These are phyloP conservation scores for Pantherophis vulpinus DNA, from an alignment of 2,797 vertebrate genomes.

Conservation along the genomic window DNA sequence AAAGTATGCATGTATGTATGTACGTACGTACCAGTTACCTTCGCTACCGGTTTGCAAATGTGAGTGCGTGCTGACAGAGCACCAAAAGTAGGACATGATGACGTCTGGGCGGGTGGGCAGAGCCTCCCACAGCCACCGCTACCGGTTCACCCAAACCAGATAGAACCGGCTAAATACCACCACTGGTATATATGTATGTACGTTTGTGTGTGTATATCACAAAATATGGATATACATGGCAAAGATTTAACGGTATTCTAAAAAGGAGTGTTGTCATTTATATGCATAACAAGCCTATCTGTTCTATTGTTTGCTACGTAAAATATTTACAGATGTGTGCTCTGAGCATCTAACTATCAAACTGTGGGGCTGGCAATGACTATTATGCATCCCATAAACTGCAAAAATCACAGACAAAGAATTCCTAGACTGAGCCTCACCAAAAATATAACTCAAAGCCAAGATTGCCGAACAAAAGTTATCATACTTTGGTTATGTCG, in stretches of 20 bases:
- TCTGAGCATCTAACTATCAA: background rate
- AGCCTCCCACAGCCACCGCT: no score
- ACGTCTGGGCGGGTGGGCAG: no score
- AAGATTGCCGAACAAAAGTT: background rate
- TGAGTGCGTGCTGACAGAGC: no score
- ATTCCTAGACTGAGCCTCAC: background rate
- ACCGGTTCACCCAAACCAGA: no score
- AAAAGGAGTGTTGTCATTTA: constrained; percentile 45
- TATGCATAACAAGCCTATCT: constrained; percentile 48
- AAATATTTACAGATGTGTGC: constrained; percentile 45
- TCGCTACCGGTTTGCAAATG: no score
- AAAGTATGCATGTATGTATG: background rate
- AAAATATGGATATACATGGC: constrained; percentile 43
- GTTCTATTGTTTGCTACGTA: constrained; percentile 32
- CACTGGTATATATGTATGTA: background rate
- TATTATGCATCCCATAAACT: background rate
- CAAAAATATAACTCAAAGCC: background rate
- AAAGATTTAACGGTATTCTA: constrained; percentile 52
- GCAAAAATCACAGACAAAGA: background rate
- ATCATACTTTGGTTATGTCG: background rate
- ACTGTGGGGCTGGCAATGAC: background rate
- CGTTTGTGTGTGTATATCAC: background rate
- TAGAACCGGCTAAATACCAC: no score
- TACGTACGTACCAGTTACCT: no score
- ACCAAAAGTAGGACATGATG: no score